Conservation (phyloP, 2,113 vertebrate genomes). For the Gobio gobio region DNA sequence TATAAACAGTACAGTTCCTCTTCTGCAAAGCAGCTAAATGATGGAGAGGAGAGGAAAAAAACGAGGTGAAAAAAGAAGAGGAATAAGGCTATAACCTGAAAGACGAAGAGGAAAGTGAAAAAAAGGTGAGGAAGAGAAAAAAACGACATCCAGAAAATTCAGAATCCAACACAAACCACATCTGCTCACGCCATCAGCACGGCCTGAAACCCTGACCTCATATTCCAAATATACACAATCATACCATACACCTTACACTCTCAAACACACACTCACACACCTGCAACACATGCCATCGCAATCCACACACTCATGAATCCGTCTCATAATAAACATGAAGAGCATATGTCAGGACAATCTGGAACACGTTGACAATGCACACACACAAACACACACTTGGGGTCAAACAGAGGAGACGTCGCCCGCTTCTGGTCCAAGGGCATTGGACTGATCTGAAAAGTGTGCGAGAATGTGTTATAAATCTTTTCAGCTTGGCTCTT, state of each 20-base stretch:
- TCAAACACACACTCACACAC: constrained; percentile 66
- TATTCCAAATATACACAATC: constrained; percentile 64
- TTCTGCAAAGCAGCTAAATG: constrained; percentile 69
- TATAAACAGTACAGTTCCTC: constrained; percentile 79
- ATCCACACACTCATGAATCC: constrained; percentile 63
- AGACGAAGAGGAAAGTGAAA: constrained; percentile 35
- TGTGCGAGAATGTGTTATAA: not conserved
- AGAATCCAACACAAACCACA: constrained; percentile 76
- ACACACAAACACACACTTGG: constrained; percentile 65
- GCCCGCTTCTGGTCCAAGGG: constrained; percentile 6
- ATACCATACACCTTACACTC: constrained; percentile 60
- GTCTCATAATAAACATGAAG: constrained; percentile 47
- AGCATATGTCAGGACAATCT: constrained; percentile 37
- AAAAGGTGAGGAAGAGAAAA: constrained; percentile 43
- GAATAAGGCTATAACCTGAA: constrained; percentile 68
- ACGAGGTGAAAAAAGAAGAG: constrained; percentile 63
- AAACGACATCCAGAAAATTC: constrained; percentile 60
- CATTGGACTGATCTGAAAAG: not conserved
- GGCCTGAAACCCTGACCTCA: constrained; percentile 60
- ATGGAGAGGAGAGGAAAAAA: constrained; percentile 57
- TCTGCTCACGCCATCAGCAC: constrained; percentile 75
- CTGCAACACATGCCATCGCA: constrained; percentile 62
- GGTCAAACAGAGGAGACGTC: constrained; percentile 55
- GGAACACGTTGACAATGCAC: constrained; percentile 31
- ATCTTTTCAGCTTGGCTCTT: constrained; percentile 1